phyloP scores from a whole-genome alignment of 2,888 invertebrate species.

The Stenoptilia bipunctidactyla region DNA sequence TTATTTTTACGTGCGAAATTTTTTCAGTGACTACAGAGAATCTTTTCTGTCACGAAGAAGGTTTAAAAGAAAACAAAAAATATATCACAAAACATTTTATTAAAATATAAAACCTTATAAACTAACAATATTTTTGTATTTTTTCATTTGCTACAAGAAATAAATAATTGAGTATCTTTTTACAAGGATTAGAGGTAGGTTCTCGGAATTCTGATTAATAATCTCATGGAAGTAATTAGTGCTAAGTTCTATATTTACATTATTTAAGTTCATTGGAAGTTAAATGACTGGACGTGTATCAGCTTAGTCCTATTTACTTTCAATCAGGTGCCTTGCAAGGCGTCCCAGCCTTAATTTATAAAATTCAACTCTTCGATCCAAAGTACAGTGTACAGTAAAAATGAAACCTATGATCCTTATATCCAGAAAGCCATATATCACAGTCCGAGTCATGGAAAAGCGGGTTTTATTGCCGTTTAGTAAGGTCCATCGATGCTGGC shows the following conservation, averaged over 20 bases:
- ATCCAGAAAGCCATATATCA: not conserved
- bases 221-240: too few relatives aligned
- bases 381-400: not conserved
- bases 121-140: constrained; percentile 26
- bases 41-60: too few relatives aligned
- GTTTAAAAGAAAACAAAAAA: constrained; percentile 1
- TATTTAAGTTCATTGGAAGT: too few relatives aligned
- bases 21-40: too few relatives aligned
- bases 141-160: constrained; percentile 31
- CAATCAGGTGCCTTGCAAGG: too few relatives aligned
- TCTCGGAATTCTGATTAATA: too few relatives aligned
- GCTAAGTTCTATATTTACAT: too few relatives aligned
- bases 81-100: constrained; percentile 5
- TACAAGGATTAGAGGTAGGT: constrained; percentile 14
- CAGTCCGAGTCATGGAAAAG: not conserved
- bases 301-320: too few relatives aligned
- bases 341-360: too few relatives aligned
- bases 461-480: constrained; percentile 15
- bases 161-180: constrained; percentile 31
- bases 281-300: too few relatives aligned
- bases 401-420: not conserved
- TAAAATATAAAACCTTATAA: constrained; percentile 5
- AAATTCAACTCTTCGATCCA: not conserved
- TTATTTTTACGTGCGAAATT: too few relatives aligned
- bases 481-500: constrained; percentile 33